Evolutionary conservation across 2,113 vertebrate species (phyloP), one percentile per base, ranked within the genome.

Genomic region (Microtus montanus): DNA sequence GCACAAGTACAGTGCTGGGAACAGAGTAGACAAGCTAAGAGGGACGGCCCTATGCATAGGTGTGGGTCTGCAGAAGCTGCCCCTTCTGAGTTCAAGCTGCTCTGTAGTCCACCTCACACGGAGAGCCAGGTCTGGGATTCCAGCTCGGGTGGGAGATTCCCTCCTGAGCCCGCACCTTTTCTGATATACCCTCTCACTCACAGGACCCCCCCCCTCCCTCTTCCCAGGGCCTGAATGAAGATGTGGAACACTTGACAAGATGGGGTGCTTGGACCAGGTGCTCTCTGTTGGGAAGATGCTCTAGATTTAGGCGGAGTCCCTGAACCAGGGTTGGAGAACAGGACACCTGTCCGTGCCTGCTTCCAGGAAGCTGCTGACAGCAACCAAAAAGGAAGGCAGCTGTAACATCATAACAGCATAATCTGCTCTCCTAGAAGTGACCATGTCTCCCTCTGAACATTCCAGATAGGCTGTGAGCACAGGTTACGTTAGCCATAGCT

Each of bases 161-260:
- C 7, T 22, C 75, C 74, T 10, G 6, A 82, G 38, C 66, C n/a
- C 26, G 20, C 0, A 38, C 3, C 44, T 66, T 78, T 54, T 74
- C 66, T 2, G 4, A 73, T 26, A 17, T 11, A 15, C 3, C 14
- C 54, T 15, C 80, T 15, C 87, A 30, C 1, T 66, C 22, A 9
- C n/a, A 2, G 13, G 13, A 11, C 14, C 1, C 58, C 14, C 1
- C 58, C 19, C 2, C 10, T 52, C 84, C 7, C 5, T 3, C 10
- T 41, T 35, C 30, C 63, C 22, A 64, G n/a, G 49, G 54, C 73
- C 44, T 68, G 11, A 20, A 7, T 47, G 30, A 85, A 28, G 35
- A 14, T 28, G 20, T 12, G 66, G 17, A 49, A 15, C 6, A 26
- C 70, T 47, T 3, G 2, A 28, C 19, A 6, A 2, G 61, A n/a